Evolutionary conservation across 2,888 invertebrate species (phyloP).

Genomic region (Augiades crinisus): DNA sequence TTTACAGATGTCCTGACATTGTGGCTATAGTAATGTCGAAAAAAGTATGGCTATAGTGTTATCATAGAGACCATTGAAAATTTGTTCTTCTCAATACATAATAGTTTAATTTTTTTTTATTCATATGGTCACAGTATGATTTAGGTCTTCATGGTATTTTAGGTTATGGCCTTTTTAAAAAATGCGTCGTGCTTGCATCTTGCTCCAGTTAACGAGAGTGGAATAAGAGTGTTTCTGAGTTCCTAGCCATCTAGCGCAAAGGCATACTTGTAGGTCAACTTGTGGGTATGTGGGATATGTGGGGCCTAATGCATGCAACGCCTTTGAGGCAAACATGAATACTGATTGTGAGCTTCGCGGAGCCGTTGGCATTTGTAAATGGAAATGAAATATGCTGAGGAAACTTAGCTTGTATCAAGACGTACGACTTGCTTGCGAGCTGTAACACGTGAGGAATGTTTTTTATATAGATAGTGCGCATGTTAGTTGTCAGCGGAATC

Average conservation of each 20-base stretch:
- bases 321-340: constrained; percentile 15
- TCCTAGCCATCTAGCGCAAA: constrained; percentile 2
- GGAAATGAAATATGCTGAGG: constrained; percentile 21
- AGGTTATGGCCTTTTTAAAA: no score
- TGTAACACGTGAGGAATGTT: constrained; percentile 14
- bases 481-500: not conserved
- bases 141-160: no score
- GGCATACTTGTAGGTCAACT: not conserved
- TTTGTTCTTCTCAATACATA: no score
- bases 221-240: constrained; percentile 8
- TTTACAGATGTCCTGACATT: no score
- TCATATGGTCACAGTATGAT: no score
- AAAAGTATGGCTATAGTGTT: no score
- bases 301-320: constrained; percentile 6
- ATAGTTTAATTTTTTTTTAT: no score
- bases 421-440: constrained; percentile 1
- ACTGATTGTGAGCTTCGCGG: constrained; percentile 19
- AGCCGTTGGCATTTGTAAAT: constrained; percentile 20
- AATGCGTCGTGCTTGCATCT: not conserved
- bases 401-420: constrained; percentile 16
- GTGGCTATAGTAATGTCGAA: no score
- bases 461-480: constrained; percentile 1
- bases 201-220: constrained; percentile 5
- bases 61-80: no score
- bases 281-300: not conserved